A percentile compares a stretch with the other conserved stretches of the same genome.
phyloP scores from a whole-genome alignment of 2,888 invertebrate genomes.

The Acronicta psi region DNA sequence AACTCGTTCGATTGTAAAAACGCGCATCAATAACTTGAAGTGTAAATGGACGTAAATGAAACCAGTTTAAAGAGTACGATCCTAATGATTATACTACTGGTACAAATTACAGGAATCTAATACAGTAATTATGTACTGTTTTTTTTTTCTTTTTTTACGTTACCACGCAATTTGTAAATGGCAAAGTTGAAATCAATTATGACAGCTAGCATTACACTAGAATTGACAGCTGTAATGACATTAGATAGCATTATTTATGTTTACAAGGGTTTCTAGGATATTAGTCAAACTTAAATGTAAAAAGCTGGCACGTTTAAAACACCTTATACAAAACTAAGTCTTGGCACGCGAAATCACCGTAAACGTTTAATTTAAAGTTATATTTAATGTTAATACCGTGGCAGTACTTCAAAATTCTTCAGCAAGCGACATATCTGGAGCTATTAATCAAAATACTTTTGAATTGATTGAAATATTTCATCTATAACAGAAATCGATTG shows the following conservation, averaged over 20 bases:
- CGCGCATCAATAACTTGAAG: constrained; percentile 22
- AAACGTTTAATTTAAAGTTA: constrained; percentile 27
- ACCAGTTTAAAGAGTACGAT: constrained; percentile 33
- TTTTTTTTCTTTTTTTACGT: constrained; percentile 31
- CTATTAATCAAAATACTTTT: constrained; percentile 38
- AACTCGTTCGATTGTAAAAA: constrained; percentile 43
- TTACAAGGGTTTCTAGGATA: neutral
- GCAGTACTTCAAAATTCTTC: constrained; percentile 22
- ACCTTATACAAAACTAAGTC: constrained; percentile 17
- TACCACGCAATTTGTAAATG: constrained; percentile 17
- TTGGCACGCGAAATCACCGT: constrained; percentile 24
- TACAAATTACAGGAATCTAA: constrained; percentile 37
- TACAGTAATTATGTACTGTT: constrained; percentile 42
- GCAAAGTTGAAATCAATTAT: constrained; percentile 11
- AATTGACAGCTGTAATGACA: neutral
- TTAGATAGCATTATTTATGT: too few relatives aligned
- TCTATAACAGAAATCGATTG: constrained; percentile 29
- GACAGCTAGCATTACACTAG: constrained; percentile 4
- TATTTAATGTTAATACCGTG: constrained; percentile 24
- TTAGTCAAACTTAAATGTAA: constrained; percentile 22
- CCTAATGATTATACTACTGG: constrained; percentile 25
- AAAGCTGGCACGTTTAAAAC: constrained; percentile 22
- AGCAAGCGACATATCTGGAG: constrained; percentile 22
- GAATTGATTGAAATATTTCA: constrained; percentile 45
- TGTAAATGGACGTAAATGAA: constrained; percentile 31